phyloP scores from a whole-genome alignment of 2,113 vertebrate species.

The Oriolus oriolus region DNA sequence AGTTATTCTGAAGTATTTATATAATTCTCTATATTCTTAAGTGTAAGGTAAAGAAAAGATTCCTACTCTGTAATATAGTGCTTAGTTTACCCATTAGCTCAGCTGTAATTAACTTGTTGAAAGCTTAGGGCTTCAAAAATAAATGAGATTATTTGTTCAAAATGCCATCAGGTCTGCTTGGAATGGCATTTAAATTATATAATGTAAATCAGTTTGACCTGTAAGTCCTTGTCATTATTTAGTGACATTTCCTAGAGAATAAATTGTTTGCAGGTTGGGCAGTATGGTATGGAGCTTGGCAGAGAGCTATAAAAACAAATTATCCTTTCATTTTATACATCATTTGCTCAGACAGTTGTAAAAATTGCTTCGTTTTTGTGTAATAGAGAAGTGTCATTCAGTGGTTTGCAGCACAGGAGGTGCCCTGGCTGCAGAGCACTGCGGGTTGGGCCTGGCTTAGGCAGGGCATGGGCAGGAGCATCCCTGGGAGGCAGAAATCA shows the following conservation, averaged over 20 bases:
- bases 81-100: constrained; percentile 63
- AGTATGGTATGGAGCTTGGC: constrained; percentile 53
- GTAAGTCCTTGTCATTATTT: constrained; percentile 74
- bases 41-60: constrained; percentile 39
- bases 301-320: constrained; percentile 74
- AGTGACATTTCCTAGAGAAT: constrained; percentile 68
- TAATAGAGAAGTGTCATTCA: constrained; percentile 59
- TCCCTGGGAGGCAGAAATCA: neutral
- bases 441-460: neutral
- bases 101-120: constrained; percentile 69
- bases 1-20: constrained; percentile 45
- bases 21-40: constrained; percentile 59
- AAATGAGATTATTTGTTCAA: constrained; percentile 80
- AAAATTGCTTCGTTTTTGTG: constrained; percentile 63
- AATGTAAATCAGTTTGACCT: constrained; percentile 78
- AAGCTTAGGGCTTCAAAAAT: constrained; percentile 68
- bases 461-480: neutral
- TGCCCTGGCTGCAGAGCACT: constrained; percentile 15
- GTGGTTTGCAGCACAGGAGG: constrained; percentile 14
- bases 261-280: constrained; percentile 67
- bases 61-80: neutral
- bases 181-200: constrained; percentile 80
- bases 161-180: constrained; percentile 75
- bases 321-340: constrained; percentile 72
- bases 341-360: constrained; percentile 69